Percentiles rank a stretch among this genome's conserved stretches.
phyloP scores from a whole-genome alignment of 2,888 invertebrate genomes.

The Melipona beecheii region DNA sequence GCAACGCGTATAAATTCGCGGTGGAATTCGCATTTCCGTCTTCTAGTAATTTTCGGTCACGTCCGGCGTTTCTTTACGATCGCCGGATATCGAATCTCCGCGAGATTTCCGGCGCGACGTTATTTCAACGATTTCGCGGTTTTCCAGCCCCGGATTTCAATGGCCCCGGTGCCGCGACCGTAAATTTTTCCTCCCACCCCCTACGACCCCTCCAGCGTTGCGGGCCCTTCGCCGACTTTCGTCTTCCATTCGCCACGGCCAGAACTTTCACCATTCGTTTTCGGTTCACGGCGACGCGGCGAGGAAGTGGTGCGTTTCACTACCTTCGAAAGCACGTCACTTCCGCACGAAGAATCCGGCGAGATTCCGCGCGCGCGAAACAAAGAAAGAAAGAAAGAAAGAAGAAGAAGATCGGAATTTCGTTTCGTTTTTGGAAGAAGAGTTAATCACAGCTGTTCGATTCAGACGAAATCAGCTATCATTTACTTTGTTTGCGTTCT shows the following conservation, averaged over 20 bases:
- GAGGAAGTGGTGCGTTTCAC: conserved; percentile 68
- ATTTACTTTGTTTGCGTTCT: too few species aligned
- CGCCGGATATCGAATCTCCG: conserved; percentile 65
- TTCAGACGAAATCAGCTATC: too few species aligned
- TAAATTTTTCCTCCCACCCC: conserved; percentile 46
- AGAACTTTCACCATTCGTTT: conserved; percentile 32
- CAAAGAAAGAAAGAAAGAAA: background rate
- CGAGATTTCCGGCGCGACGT: conserved; percentile 63
- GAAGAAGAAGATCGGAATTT: background rate
- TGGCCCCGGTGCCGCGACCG: conserved; percentile 45
- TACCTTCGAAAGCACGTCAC: conserved; percentile 68
- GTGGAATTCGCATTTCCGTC: conserved; percentile 44
- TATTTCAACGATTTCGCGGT: conserved; percentile 71
- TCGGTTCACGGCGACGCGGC: conserved; percentile 23
- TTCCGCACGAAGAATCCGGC: conserved; percentile 64
- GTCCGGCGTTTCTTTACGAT: conserved; percentile 60
- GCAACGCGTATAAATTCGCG: conserved; percentile 31
- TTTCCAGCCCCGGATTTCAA: conserved; percentile 62
- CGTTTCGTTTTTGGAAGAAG: too few species aligned
- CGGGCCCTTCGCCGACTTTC: background rate
- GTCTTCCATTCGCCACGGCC: background rate
- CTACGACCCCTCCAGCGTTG: too few species aligned
- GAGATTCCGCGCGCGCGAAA: conserved; percentile 34
- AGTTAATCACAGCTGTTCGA: too few species aligned
- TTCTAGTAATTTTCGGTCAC: conserved; percentile 58